Conservation (phyloP, 2,113 vertebrate genomes). For the Microcebus tavaratra region DNA sequence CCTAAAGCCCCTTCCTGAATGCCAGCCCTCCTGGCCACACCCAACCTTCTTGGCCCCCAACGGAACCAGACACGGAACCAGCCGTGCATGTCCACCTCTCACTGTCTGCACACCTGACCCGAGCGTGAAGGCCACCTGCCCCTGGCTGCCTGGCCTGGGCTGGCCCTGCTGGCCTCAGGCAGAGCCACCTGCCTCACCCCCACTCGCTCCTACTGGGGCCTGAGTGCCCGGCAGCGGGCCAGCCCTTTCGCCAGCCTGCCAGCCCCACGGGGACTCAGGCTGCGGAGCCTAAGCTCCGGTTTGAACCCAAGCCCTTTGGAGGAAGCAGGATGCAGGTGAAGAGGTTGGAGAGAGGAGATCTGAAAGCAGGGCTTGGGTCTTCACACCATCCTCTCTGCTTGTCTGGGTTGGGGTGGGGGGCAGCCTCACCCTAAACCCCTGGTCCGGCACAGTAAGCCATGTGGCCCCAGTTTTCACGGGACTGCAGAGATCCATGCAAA, state of each 20-base stretch:
- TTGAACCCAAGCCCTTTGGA: background rate
- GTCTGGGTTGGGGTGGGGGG: background rate
- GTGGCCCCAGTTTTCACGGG: background rate
- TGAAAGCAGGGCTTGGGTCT: background rate
- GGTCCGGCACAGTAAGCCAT: background rate
- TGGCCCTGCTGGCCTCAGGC: background rate
- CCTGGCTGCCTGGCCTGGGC: background rate
- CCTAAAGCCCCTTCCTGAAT: background rate
- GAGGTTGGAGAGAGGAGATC: background rate
- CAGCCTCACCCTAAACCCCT: background rate
- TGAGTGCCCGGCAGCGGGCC: background rate
- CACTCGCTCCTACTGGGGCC: background rate
- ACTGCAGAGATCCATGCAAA: background rate
- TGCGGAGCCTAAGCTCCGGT: background rate
- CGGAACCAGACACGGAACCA: background rate
- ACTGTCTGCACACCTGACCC: background rate
- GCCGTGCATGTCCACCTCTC: background rate
- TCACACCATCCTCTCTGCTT: background rate
- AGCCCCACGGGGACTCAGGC: background rate
- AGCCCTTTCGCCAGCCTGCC: background rate
- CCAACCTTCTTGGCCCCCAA: background rate
- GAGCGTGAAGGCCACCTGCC: background rate
- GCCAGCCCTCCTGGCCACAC: background rate
- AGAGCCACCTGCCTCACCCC: background rate
- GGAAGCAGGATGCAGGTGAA: background rate